These are phyloP conservation scores for Pseudorasbora parva DNA, from an alignment of 2,113 vertebrate genomes.

Conservation along the genomic window DNA sequence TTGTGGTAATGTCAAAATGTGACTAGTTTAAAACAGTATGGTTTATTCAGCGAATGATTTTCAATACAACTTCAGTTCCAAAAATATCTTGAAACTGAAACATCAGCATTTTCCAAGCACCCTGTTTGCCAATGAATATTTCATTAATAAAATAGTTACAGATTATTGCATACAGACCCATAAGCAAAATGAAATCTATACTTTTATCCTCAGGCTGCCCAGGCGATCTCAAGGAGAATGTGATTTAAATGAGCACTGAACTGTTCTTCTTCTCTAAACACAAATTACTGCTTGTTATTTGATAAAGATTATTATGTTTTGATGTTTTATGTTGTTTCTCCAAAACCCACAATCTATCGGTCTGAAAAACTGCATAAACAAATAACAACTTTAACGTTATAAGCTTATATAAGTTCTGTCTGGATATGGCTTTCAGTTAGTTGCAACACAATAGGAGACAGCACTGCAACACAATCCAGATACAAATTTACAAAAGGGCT, in stretches of 20 bases:
- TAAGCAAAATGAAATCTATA: neutral
- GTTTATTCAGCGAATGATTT: neutral
- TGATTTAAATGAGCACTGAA: neutral
- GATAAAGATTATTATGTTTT: neutral
- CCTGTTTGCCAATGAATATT: neutral
- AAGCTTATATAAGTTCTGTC: too few relatives aligned
- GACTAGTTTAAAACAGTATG: neutral
- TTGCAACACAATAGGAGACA: too few relatives aligned
- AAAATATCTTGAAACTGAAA: neutral
- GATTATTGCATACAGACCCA: neutral
- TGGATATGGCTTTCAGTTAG: neutral
- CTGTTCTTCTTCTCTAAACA: neutral
- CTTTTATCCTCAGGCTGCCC: neutral
- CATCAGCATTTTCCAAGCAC: neutral
- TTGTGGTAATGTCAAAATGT: neutral
- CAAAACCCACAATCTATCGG: neutral
- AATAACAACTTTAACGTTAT: neutral
- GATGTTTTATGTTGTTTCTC: neutral
- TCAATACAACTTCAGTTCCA: neutral
- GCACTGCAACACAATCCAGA: neutral
- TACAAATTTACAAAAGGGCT: neutral
- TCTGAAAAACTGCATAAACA: neutral
- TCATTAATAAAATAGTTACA: neutral
- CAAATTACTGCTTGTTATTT: neutral
- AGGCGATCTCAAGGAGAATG: neutral